Base-by-base conservation (phyloP, 2,797 vertebrate genomes). In the Pangasius djambal region DNA sequence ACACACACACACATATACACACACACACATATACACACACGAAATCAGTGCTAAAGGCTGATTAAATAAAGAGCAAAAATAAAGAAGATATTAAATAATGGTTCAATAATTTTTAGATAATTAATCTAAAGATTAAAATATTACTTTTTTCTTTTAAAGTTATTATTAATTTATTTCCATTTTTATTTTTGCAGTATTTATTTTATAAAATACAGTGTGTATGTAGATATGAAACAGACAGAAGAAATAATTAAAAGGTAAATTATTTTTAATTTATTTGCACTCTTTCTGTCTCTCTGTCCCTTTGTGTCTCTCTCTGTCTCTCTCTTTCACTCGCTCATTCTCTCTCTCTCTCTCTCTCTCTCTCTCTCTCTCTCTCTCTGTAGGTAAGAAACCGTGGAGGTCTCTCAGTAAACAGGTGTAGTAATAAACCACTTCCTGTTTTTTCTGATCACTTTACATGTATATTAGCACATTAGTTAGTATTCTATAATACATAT, bases 401-500 rank as follows among this genome's bases (percentile, higher is more conserved):
- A 94, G 93, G 92, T 96, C 95, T 91, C 95, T 97, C 94, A 95
- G 93, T 92, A 96, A 97, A 94, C 96, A 97, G 96, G 96, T 97
- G 15, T 63, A 89, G 78, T 93, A 94, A 90, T 91, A 93, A 91
- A 92, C 90, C 92, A 40, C 72, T 82, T 72, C 5, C 9, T 40
- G 0, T 34, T 13, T 86, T 52, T 63, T n/a, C 31, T 40, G 4
- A 9, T 28, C 59, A 52, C 22, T 4, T 44, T 25, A 12, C 81
- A 40, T n/a, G 34, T 52, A 22, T 37, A 52, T 40, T n/a, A 52
- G 83, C 40, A 8, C 25, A 69, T 20, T n/a, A 6, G 40, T 50
- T 13, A 13, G 4, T 28, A 28, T 75, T 28, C 34, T 44, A 10
- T 20, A 74, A 9, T 25, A 12, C 37, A 16, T 37, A 18, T 10